Evolutionary conservation across 37 sponge, comb jelly and placozoan species (phyloP).

Genomic region (Petrosia ficiformis): DNA sequence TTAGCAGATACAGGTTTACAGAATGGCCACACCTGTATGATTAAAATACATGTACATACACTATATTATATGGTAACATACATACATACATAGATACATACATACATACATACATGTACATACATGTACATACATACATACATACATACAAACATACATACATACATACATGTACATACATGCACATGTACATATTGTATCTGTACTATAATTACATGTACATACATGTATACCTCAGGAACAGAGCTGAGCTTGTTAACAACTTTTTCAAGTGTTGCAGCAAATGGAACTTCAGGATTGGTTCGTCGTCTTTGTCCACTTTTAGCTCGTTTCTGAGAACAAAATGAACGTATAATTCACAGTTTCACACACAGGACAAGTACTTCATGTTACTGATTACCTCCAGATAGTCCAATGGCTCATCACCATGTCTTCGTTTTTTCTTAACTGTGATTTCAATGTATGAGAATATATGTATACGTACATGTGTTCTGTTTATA

Average conservation of each 20-base stretch:
- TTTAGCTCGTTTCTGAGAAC: constrained; percentile 42
- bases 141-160: no score
- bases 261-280: constrained; percentile 63
- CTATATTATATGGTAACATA: no score
- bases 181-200: neutral
- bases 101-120: no score
- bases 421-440: constrained; percentile 48
- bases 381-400: no score
- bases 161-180: no score
- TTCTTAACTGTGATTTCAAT: constrained; percentile 26
- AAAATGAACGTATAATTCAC: neutral
- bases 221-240: constrained; percentile 77
- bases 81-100: no score
- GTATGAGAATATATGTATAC: neutral
- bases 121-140: no score
- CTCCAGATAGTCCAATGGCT: constrained; percentile 84
- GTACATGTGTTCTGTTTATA: no score
- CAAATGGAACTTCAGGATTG: constrained; percentile 78
- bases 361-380: neutral
- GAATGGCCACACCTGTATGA: constrained; percentile 71
- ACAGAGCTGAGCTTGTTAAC: constrained; percentile 48
- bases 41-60: neutral
- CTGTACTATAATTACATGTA: no score
- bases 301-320: constrained; percentile 58
- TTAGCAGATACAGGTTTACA: constrained; percentile 89